Percentiles rank a stretch among this genome's conserved stretches.
Evolutionary conservation across 2,797 vertebrate species (phyloP).

Genomic region (Bradypodion ventrale): DNA sequence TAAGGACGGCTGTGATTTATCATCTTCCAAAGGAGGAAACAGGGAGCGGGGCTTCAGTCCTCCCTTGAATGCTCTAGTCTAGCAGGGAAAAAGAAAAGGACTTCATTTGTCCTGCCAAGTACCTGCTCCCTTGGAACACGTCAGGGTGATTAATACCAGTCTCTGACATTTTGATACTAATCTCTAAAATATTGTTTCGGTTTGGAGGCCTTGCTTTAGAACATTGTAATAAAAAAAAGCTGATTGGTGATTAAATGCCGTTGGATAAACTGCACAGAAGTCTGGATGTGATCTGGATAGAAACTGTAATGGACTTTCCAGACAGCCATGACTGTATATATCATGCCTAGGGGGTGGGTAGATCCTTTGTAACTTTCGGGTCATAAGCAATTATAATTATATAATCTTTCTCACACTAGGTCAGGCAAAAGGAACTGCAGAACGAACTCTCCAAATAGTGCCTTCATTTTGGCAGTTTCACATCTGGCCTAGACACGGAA

Average conservation of each 20-base stretch:
- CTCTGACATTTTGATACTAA: conserved; percentile 36
- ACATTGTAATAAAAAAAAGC: conserved; percentile 17
- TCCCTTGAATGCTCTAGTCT: conserved; percentile 30
- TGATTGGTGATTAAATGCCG: conserved; percentile 24
- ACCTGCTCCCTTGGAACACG: conserved; percentile 33
- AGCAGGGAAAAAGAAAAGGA: conserved; percentile 42
- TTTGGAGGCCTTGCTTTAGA: conserved; percentile 37
- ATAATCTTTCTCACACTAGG: too few species aligned
- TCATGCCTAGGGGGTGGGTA: too few species aligned
- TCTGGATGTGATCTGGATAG: conserved; percentile 17
- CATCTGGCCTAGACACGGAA: too few species aligned
- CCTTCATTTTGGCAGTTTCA: too few species aligned
- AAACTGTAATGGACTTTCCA: conserved; percentile 43
- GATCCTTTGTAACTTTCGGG: too few species aligned
- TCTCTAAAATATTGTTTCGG: conserved; percentile 48
- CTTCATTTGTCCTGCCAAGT: conserved; percentile 60
- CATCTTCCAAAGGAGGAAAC: conserved; percentile 47
- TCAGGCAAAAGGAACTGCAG: too few species aligned
- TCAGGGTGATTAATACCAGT: conserved; percentile 43
- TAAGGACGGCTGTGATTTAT: conserved; percentile 50
- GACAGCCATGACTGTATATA: background rate
- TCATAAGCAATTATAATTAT: too few species aligned
- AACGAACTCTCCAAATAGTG: too few species aligned
- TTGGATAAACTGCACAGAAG: background rate
- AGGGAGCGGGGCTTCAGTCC: conserved; percentile 17